Conservation (phyloP, 2,888 invertebrate genomes). For the Notodonta ziczac region DNA sequence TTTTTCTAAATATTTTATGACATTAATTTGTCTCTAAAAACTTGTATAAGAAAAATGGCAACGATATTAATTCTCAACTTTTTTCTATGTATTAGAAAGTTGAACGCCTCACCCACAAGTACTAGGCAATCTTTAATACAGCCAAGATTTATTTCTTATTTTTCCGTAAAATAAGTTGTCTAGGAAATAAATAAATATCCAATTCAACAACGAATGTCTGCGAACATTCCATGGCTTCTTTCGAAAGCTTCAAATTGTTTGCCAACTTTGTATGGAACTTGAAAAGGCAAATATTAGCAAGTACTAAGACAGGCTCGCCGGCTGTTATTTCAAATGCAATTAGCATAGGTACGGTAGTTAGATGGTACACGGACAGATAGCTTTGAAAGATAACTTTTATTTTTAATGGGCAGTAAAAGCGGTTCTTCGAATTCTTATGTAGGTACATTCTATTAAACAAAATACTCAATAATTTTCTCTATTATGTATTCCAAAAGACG, state of each 20-base stretch:
- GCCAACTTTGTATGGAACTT: slow-evolving; percentile 22
- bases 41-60: neutral
- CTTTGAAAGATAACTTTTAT: slow-evolving; percentile 18
- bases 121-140: too few relatives aligned
- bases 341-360: slow-evolving; percentile 54
- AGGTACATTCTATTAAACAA: too few relatives aligned
- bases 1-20: too few relatives aligned
- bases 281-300: slow-evolving; percentile 24
- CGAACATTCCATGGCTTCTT: slow-evolving; percentile 26
- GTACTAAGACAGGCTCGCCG: slow-evolving; percentile 27
- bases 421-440: neutral
- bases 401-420: neutral
- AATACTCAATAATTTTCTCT: too few relatives aligned
- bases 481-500: too few relatives aligned
- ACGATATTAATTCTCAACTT: neutral
- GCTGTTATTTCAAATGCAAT: slow-evolving; percentile 56
- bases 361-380: slow-evolving; percentile 35
- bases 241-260: slow-evolving; percentile 32
- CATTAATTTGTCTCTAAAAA: neutral
- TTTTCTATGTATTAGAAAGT: neutral
- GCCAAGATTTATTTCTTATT: neutral
- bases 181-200: slow-evolving; percentile 11
- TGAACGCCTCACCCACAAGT: neutral
- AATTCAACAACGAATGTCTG: slow-evolving; percentile 14
- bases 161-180: neutral